phyloP scores from a whole-genome alignment of 2,888 invertebrate species.

The Unio pictorum region DNA sequence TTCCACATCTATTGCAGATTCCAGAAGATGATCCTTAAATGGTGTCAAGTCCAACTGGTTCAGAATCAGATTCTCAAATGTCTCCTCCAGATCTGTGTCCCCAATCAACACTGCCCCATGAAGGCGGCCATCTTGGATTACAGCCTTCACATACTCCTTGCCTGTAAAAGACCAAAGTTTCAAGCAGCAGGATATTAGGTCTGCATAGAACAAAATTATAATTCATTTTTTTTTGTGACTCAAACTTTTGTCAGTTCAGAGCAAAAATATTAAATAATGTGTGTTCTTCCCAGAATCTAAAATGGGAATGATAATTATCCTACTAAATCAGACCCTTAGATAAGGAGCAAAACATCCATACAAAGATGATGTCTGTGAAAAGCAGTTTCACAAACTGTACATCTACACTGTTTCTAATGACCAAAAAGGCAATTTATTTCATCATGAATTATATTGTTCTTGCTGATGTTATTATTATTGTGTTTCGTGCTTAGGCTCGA shows the following conservation, averaged over 20 bases:
- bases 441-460: no score
- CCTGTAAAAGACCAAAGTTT: conserved; percentile 48
- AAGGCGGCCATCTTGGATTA: conserved; percentile 86
- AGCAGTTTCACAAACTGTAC: no score
- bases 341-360: no score
- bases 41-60: conserved; percentile 91
- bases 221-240: background rate
- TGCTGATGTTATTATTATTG: no score
- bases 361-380: no score
- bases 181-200: no score
- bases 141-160: conserved; percentile 82
- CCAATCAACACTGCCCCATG: conserved; percentile 97
- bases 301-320: background rate
- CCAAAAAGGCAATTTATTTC: no score
- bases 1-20: conserved; percentile 97
- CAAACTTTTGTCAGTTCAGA: background rate
- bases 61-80: conserved; percentile 96
- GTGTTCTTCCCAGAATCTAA: background rate
- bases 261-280: background rate
- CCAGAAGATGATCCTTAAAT: conserved; percentile 92
- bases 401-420: no score
- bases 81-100: conserved; percentile 97
- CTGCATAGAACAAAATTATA: no score
- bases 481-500: no score
- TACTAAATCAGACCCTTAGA: background rate